phyloP scores from a whole-genome alignment of 2,113 vertebrate genomes.

The Centropus unirufus region DNA sequence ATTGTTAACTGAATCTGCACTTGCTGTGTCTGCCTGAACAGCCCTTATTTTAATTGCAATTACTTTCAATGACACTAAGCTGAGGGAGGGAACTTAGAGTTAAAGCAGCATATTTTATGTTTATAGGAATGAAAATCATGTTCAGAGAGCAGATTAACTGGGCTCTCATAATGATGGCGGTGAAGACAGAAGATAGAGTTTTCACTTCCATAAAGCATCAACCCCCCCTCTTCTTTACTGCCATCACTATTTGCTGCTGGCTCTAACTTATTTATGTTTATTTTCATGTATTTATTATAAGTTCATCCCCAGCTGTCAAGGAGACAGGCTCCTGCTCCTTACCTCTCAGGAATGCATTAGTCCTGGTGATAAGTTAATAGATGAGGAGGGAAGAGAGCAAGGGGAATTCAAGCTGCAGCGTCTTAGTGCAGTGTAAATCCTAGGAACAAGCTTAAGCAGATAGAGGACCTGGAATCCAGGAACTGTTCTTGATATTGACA shows the following conservation, averaged over 20 bases:
- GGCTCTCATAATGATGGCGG: conserved; percentile 47
- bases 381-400: neutral
- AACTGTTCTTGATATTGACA: conserved; percentile 2
- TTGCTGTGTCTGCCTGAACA: neutral
- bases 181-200: conserved; percentile 63
- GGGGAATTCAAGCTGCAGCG: conserved; percentile 11
- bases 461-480: neutral
- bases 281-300: conserved; percentile 56
- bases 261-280: conserved; percentile 72
- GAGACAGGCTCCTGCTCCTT: conserved; percentile 57
- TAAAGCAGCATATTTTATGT: conserved; percentile 50
- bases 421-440: neutral
- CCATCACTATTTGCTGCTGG: conserved; percentile 61
- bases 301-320: conserved; percentile 49
- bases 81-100: neutral
- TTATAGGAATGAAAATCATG: conserved; percentile 49
- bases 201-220: conserved; percentile 66
- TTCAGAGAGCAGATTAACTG: conserved; percentile 62
- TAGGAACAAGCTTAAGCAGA: conserved; percentile 12
- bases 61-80: conserved; percentile 47
- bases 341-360: conserved; percentile 63
- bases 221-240: conserved; percentile 59
- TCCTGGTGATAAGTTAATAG: conserved; percentile 45
- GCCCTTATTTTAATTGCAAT: conserved; percentile 44
- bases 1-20: neutral